These are phyloP conservation scores for Adelognathus sp. DNA, from an alignment of 2,888 invertebrate genomes.

Conservation along the genomic window DNA sequence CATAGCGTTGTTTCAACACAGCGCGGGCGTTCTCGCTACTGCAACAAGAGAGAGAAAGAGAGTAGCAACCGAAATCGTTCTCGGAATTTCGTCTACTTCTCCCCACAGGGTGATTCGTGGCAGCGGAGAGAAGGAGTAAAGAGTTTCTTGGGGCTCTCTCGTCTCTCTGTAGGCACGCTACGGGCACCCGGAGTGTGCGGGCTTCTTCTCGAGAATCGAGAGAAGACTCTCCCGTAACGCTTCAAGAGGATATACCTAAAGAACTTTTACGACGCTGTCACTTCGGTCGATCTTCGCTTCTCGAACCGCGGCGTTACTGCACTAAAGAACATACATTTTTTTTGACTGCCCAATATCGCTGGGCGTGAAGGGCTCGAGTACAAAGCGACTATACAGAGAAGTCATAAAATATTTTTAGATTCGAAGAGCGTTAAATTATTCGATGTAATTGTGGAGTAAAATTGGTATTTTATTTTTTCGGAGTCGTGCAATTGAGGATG, in stretches of 20 bases:
- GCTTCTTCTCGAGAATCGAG: no score
- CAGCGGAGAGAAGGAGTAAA: not conserved
- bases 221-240: constrained; percentile 32
- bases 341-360: constrained; percentile 9
- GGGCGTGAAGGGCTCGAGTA: constrained; percentile 27
- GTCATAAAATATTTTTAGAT: not conserved
- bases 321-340: constrained; percentile 32
- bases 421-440: not conserved
- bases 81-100: constrained; percentile 56
- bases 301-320: constrained; percentile 24
- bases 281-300: constrained; percentile 19
- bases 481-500: not conserved
- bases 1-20: not conserved
- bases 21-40: not conserved
- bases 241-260: constrained; percentile 58
- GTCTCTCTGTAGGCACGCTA: constrained; percentile 24
- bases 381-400: not conserved
- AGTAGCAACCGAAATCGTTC: constrained; percentile 45
- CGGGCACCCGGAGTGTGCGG: constrained; percentile 46
- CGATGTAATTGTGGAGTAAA: not conserved
- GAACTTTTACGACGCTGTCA: constrained; percentile 45
- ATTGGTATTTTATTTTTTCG: not conserved
- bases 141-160: not conserved
- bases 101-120: constrained; percentile 32
- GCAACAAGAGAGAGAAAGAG: constrained; percentile 16